Base-by-base conservation (phyloP, 2,797 vertebrate genomes). In the Parauchenoglanis ngamensis region DNA sequence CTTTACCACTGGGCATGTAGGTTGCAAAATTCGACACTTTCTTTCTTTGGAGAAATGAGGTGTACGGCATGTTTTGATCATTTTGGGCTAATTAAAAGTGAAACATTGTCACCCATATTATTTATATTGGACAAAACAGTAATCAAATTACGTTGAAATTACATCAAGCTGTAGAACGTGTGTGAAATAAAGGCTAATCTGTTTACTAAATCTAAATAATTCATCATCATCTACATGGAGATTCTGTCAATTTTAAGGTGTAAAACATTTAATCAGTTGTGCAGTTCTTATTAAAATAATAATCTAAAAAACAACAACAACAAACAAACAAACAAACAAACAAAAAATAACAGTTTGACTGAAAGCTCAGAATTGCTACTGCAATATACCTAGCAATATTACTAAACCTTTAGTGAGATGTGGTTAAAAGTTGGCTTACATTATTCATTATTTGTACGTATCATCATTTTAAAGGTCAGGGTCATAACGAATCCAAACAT, bases 1-100 rank as follows among this genome's bases (percentile, higher is more conserved):
- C 68, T 83, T 83, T 78, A 84, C 78, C 40, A 65, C n/a, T 49
- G 35, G 31, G 80, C 61, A 78, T 49, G 83, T 78, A 77, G 65
- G 28, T 78, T 75, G 72, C 78, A 79, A 82, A 67, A 52, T 68
- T 70, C 85, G 12, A 87, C 46, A 57, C 35, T 63, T 84, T 72
- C 67, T 79, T 54, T 68, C 84, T 65, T 56, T 13, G 52, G 35
- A 84, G 54, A 86, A 80, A 73, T 28, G 2, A 59, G 52, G 52
- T 57, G 17, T 35, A 57, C 77, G 31, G 40, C 35, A 44, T 67
- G 35, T 15, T 75, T 81, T 85, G 52, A 70, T 72, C 15, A 2
- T 28, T 73, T 57, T 46, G 59, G 17, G 67, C 3, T 31, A 57
- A 68, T 40, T 63, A 86, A 67, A 83, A 70, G 49, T 28, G 7